Evolutionary conservation across 2,113 vertebrate species (phyloP).

Genomic region (Scatophagus argus): DNA sequence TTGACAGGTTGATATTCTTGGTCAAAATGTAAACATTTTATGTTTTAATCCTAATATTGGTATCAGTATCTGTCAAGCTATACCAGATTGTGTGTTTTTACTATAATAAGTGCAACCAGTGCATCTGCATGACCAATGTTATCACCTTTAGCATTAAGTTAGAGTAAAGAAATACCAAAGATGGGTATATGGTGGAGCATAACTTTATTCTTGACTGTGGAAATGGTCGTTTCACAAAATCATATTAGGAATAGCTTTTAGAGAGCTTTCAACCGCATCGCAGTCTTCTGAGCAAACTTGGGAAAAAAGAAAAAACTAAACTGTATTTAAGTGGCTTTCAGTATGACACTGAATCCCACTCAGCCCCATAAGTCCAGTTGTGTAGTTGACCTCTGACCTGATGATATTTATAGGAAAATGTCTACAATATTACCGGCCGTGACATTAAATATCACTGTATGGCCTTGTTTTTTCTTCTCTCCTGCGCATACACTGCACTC

Average conservation of each 20-base stretch:
- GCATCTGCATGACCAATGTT: background rate
- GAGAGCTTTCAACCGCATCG: no score
- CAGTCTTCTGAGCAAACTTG: background rate
- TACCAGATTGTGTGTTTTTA: background rate
- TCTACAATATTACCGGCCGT: constrained; percentile 1
- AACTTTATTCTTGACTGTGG: background rate
- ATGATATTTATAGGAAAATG: constrained; percentile 25
- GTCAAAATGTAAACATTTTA: no score
- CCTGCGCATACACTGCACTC: background rate
- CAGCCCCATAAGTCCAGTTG: background rate
- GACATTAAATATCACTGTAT: constrained; percentile 13
- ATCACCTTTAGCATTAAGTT: background rate
- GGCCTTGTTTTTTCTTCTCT: constrained; percentile 7
- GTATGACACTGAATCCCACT: constrained; percentile 6
- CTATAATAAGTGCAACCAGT: background rate
- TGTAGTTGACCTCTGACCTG: constrained; percentile 18
- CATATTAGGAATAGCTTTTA: no score
- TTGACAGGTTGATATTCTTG: no score
- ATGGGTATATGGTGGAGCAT: background rate
- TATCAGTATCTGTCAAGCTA: background rate
- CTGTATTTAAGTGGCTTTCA: constrained; percentile 3
- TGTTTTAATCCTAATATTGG: background rate
- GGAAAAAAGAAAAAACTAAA: no score
- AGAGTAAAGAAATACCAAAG: background rate
- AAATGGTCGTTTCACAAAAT: no score